phyloP scores from a whole-genome alignment of 2,888 invertebrate genomes.

The Labia minor region DNA sequence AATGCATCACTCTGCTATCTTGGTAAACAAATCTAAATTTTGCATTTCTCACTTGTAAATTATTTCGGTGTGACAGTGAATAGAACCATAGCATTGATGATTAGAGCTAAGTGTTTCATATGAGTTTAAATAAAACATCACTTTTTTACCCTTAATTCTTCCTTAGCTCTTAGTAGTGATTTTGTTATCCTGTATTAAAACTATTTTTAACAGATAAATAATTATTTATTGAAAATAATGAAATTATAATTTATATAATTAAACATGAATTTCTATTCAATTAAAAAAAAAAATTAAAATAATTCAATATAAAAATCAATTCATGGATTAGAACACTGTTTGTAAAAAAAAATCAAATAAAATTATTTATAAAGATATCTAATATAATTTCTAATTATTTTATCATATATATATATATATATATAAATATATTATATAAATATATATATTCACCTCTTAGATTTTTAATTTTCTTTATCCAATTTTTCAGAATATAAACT shows the following conservation, averaged over 20 bases:
- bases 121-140: neutral
- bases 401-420: no score
- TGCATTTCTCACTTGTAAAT: slow-evolving; percentile 25
- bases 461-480: no score
- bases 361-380: neutral
- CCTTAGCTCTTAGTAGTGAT: neutral
- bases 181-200: neutral
- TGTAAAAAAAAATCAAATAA: neutral
- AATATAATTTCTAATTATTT: no score
- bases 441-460: no score
- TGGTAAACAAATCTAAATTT: slow-evolving; percentile 19
- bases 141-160: neutral
- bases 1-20: slow-evolving; percentile 24
- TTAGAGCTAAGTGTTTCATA: slow-evolving; percentile 24
- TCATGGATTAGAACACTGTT: neutral
- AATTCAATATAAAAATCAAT: neutral
- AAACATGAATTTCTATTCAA: neutral
- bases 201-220: neutral
- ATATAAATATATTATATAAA: no score
- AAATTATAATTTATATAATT: neutral
- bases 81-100: slow-evolving; percentile 27
- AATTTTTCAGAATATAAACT: no score
- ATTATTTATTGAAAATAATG: neutral
- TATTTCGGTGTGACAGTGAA: slow-evolving; percentile 27
- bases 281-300: neutral